Evolutionary conservation across 2,797 vertebrate species (phyloP), one percentile per base, ranked within the genome.

Genomic region (Gymnothorax javanicus): DNA sequence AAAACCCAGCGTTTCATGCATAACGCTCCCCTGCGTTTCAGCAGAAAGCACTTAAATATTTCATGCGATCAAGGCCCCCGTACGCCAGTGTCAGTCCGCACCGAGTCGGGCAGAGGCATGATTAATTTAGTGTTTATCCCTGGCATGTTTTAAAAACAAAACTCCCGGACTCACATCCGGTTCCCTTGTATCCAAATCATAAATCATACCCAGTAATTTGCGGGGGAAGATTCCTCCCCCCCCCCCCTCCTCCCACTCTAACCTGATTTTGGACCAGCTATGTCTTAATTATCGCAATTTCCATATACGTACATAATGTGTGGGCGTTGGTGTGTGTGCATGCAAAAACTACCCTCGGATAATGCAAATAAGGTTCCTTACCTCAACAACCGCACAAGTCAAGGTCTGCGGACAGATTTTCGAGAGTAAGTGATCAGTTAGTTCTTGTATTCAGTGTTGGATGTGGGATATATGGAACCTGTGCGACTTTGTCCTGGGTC

Each of bases 41-140:
- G 93, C 93, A 94, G 93, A 93, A 96, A 91, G 93, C 91, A 91
- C 97, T 97, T 98, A 97, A 43, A 99, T 99, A 98, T 99, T 99
- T 98, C 93, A 99, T 99, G 96, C 87, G 92, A 93, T 98, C 96
- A 96, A 95, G 93, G 95, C 95, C 95, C 98, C 97, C 97, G 97
- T 96, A 97, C 97, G 97, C 98, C 97, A 97, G 98, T 98, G 97
- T 93, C 94, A 96, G 96, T 98, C 97, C 97, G 96, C 92, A 94
- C 96, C 95, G 97, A 98, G 97, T 98, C 97, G 95, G 96, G 95
- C 94, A 96, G 95, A 97, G 95, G 94, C 96, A 99, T 99, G 97
- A 98, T 98, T 98, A 98, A 99, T 99, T 99, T 97, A 99, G 94
- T 96, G 94, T 96, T 96, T 96, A 95, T 95, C 92, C 92, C 92